Evolutionary conservation across 2,113 vertebrate genomes (phyloP).

Genomic region (Lepisosteus oculatus): DNA sequence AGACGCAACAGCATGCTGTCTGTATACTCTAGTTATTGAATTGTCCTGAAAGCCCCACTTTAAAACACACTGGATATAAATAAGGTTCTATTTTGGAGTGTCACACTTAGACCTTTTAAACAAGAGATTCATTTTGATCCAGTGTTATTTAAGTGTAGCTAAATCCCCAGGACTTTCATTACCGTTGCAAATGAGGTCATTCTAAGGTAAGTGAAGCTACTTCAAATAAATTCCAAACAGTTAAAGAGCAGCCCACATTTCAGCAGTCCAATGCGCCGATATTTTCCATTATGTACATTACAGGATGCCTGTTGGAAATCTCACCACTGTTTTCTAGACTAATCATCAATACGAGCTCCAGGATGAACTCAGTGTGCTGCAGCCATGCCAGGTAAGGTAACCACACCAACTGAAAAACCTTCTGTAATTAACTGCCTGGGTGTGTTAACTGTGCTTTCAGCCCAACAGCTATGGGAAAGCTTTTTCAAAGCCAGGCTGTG

Average conservation of each 20-base stretch:
- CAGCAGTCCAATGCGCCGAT: no score
- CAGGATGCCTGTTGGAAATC: no score
- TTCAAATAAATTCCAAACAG: background rate
- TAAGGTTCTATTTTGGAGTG: background rate
- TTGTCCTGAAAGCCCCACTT: background rate
- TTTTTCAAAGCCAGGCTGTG: background rate
- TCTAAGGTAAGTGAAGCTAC: background rate
- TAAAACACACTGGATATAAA: background rate
- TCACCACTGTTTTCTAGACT: background rate
- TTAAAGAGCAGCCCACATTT: background rate
- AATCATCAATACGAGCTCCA: background rate
- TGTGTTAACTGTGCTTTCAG: background rate
- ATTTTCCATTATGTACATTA: no score
- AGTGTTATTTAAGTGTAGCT: background rate
- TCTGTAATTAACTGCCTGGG: no score
- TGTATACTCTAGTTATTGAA: constrained; percentile 1
- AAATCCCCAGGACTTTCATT: background rate
- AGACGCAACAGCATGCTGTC: background rate
- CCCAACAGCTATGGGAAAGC: background rate
- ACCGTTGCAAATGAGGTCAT: background rate
- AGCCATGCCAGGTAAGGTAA: background rate
- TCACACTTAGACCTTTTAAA: background rate
- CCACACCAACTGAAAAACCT: background rate
- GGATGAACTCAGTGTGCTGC: background rate
- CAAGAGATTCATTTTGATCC: background rate